Base-by-base conservation (phyloP, 2,113 vertebrate species). In the Silurus asotus region DNA sequence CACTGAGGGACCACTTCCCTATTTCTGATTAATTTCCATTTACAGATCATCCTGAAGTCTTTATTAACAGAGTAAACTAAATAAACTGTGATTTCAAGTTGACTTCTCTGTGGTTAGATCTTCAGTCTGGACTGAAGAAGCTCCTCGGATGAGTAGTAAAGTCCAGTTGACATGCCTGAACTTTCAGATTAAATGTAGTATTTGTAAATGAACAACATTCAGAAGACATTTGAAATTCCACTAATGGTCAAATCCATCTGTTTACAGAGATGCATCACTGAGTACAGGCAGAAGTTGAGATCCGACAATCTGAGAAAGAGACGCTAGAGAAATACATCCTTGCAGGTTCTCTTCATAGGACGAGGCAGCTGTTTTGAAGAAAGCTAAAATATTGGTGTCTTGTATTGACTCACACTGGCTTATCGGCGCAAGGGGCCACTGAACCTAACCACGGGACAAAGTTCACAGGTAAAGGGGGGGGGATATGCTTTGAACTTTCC, bases 371-470 rank as follows among this genome's bases (percentile, higher is more conserved):
- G 85, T 86, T 86, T 81, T 53, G 55, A 37, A 67, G 28, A 20
- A 86, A 86, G 51, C 55, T 86, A n/a, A 51, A 59, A 70, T 61
- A 45, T 81, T 28, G 28, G 28, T 81, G 79, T 88, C 87, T 82
- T 83, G 79, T 88, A 77, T 75, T 80, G 82, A 86, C 87, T 88
- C 67, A 87, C 78, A 9, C 19, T 70, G 55, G 83, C 87, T 90
- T 90, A 90, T 90, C 89, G 75, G 70, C 67, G 77, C 13, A 61
- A 82, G 83, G 48, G 80, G 83, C 79, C 83, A 77, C 48, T 88
- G 87, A 85, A 87, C 87, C 85, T 58, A 51, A 15, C 61, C 6
- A 55, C 15, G 70, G 86, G 87, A 69, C 89, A 90, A 87, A 90
- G 87, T 85, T 90, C 78, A 37, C 65, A 84, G 83, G 75, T 74